Evolutionary conservation across 2,113 vertebrate species (phyloP).

Genomic region (Embiotoca jacksoni): DNA sequence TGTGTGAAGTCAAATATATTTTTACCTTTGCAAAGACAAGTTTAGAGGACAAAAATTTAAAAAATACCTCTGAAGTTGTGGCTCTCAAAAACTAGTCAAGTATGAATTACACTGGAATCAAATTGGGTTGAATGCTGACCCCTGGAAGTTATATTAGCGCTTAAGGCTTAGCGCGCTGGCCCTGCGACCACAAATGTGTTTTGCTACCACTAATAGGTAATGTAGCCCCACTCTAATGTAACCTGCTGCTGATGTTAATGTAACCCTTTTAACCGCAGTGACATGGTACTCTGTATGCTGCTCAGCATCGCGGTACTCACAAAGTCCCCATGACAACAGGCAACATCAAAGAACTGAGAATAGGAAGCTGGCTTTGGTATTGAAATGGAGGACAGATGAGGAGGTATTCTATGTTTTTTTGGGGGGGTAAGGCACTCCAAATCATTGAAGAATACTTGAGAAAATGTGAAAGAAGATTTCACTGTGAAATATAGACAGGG

Average conservation of each 20-base stretch:
- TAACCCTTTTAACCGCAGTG: slow-evolving; percentile 69
- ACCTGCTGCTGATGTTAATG: slow-evolving; percentile 64
- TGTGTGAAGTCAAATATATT: neutral
- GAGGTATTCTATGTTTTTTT: neutral
- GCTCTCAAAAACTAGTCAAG: slow-evolving; percentile 44
- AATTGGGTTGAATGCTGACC: slow-evolving; percentile 49
- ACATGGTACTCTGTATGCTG: slow-evolving; percentile 60
- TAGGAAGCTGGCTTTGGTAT: slow-evolving; percentile 16
- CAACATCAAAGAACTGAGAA: slow-evolving; percentile 54
- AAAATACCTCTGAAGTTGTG: slow-evolving; percentile 32
- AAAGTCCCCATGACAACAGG: slow-evolving; percentile 63
- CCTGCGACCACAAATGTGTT: slow-evolving; percentile 66
- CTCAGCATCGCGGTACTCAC: slow-evolving; percentile 38
- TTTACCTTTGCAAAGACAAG: neutral
- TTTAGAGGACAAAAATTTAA: neutral
- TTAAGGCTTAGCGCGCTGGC: slow-evolving; percentile 48
- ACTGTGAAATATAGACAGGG: neutral
- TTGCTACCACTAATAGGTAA: slow-evolving; percentile 67
- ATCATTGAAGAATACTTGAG: neutral
- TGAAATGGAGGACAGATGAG: slow-evolving; percentile 21
- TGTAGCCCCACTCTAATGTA: slow-evolving; percentile 55
- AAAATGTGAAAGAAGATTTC: slow-evolving; percentile 3
- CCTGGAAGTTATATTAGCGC: slow-evolving; percentile 35
- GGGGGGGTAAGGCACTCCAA: neutral
- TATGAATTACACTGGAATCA: slow-evolving; percentile 49